Evolutionary conservation across 2,797 vertebrate species (phyloP), one percentile per base, ranked within the genome.

Genomic region (Muscicapa striata): DNA sequence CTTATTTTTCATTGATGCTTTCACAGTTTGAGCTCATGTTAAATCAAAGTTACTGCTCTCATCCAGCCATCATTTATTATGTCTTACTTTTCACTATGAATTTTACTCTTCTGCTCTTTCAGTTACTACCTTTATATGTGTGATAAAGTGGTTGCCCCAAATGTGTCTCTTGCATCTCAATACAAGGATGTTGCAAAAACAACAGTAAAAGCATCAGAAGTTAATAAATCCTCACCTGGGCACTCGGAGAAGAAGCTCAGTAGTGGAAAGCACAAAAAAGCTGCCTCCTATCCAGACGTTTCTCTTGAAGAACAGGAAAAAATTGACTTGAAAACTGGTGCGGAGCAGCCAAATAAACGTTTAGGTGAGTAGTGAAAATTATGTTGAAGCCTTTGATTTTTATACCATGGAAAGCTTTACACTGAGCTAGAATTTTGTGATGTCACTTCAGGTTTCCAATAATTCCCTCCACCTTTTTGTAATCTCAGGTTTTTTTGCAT

Each of bases 121-220:
- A 99, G 99, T 96, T 99, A 99, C 98, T 99, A 98, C 98, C 98
- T 99, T 96, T 99, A 99, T 96, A 99, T 99, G 66, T 99, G 99
- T 68, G 99, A 99, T 97, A 99, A 99, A 97, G 98, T 99, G 98
- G 98, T 99, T 97, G 99, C 99, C 26, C 99, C 99, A 40, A 99
- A 99, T 43, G 99, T 99, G 55, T 99, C 99, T 12, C 98, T 98
- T 72, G 97, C 98, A 58, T 97, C 97, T 51, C 98, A 98, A 54
- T 97, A 96, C 87, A 98, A 98, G 87, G 98, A 98, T 81, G 69
- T 87, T 80, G 84, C 97, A 46, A 98, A 98, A 96, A 41, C 94
- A 26, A 26, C 89, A 52, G 96, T 93, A 54, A 97, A 49, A 91
- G 70, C 95, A 84, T 92, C 96, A 59, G 97, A 98, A 87, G 68